A percentile compares a stretch with the other conserved stretches of the same genome.
Evolutionary conservation across 2,888 invertebrate genomes (phyloP).

Genomic region (Luperina nickerlii): DNA sequence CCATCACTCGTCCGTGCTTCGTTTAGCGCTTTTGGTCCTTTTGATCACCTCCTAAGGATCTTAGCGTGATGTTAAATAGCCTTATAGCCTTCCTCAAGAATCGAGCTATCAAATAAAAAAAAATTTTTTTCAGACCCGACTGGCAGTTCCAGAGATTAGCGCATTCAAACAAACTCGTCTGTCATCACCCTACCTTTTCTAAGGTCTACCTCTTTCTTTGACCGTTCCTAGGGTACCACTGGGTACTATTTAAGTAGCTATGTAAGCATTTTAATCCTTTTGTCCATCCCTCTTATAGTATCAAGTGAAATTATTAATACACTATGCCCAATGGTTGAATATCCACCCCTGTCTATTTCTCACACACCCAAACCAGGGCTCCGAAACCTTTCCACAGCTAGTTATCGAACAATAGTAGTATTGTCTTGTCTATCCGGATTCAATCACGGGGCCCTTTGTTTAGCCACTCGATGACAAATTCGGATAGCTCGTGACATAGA

Average conservation of each 20-base stretch:
- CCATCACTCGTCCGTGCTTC: too few species aligned
- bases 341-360: constrained; percentile 43
- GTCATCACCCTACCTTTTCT: not conserved
- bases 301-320: constrained; percentile 10
- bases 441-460: constrained; percentile 77
- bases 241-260: not conserved
- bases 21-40: too few species aligned
- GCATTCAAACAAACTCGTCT: too few species aligned
- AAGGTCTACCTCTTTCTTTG: not conserved
- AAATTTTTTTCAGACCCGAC: too few species aligned
- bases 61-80: too few species aligned
- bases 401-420: constrained; percentile 66
- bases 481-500: constrained; percentile 53
- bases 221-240: not conserved
- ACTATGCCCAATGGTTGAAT: constrained; percentile 23
- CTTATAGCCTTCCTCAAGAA: too few species aligned
- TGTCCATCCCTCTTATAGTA: not conserved
- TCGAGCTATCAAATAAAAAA: too few species aligned
- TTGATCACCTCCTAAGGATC: too few species aligned
- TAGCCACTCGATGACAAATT: constrained; percentile 77
- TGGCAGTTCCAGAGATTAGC: too few species aligned
- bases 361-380: constrained; percentile 60
- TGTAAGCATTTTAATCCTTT: not conserved
- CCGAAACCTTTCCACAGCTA: constrained; percentile 51
- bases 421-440: constrained; percentile 74